Evolutionary conservation across 2,113 vertebrate species (phyloP).

Genomic region (Dasyornis broadbenti): DNA sequence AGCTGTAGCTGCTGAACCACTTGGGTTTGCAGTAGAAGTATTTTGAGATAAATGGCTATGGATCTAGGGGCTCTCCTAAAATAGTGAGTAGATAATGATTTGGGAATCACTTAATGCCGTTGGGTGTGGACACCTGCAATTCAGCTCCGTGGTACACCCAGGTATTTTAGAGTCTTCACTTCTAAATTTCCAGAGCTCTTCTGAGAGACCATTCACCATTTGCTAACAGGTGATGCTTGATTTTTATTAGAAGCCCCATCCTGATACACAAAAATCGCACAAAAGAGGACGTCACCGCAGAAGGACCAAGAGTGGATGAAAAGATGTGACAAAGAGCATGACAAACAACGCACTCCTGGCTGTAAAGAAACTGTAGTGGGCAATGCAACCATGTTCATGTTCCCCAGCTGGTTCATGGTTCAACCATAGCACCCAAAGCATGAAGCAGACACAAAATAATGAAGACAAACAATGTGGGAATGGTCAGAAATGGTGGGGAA

Average conservation of each 20-base stretch:
- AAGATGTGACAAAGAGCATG: neutral
- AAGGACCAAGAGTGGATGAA: neutral
- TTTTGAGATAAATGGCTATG: neutral
- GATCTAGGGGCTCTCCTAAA: neutral
- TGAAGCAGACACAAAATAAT: neutral
- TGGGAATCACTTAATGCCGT: neutral
- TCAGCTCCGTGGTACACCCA: neutral
- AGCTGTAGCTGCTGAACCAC: neutral
- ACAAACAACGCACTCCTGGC: neutral
- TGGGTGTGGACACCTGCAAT: neutral
- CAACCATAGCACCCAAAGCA: neutral
- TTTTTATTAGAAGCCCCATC: neutral
- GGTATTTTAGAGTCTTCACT: neutral
- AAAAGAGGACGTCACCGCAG: neutral
- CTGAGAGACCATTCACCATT: neutral
- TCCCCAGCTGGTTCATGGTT: neutral
- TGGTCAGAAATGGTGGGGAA: neutral
- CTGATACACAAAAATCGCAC: neutral
- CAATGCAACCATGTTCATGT: accelerated
- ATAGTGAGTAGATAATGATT: neutral
- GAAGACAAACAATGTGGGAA: neutral
- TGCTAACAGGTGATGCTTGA: neutral
- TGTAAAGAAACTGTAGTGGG: neutral
- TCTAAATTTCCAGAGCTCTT: neutral
- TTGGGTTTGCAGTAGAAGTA: neutral